These are phyloP conservation scores for Embiotoca jacksoni DNA, from an alignment of 2,113 vertebrate genomes.

Conservation along the genomic window DNA sequence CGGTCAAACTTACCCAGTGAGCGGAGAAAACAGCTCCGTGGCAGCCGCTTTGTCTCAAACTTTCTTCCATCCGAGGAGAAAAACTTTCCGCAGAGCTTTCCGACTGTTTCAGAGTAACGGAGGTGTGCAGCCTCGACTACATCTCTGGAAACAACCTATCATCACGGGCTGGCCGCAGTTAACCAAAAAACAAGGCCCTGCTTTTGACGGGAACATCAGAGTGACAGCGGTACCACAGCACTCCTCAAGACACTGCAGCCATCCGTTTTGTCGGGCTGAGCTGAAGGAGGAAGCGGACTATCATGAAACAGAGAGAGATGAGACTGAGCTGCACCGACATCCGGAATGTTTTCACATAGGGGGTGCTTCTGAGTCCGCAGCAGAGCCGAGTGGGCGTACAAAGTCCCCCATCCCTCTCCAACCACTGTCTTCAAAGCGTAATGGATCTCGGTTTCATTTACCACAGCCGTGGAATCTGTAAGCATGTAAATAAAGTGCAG, in stretches of 20 bases:
- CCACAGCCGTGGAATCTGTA: background rate
- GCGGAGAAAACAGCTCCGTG: constrained; percentile 20
- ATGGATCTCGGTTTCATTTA: background rate
- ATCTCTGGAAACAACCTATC: constrained; percentile 47
- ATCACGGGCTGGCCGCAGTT: background rate
- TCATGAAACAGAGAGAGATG: constrained; percentile 48
- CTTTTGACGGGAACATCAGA: background rate
- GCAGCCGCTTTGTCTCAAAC: constrained; percentile 50
- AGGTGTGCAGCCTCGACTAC: constrained; percentile 38
- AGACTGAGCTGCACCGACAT: constrained; percentile 61
- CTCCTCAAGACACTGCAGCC: background rate
- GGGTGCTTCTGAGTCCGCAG: constrained; percentile 58
- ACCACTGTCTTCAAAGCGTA: background rate
- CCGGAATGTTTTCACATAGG: constrained; percentile 67
- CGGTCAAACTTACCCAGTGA: constrained; percentile 50
- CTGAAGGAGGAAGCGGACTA: constrained; percentile 28
- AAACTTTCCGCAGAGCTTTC: constrained; percentile 57
- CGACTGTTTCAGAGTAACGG: constrained; percentile 41
- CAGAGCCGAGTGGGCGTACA: constrained; percentile 51
- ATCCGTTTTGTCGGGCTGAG: background rate
- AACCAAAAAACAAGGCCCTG: background rate
- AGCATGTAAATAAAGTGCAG: background rate
- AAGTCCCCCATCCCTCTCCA: constrained; percentile 18
- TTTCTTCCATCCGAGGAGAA: constrained; percentile 59
- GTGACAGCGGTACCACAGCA: background rate